Evolutionary conservation across 2,797 vertebrate genomes (phyloP), one percentile per base, ranked within the genome.

Genomic region (Poecilia gillii): DNA sequence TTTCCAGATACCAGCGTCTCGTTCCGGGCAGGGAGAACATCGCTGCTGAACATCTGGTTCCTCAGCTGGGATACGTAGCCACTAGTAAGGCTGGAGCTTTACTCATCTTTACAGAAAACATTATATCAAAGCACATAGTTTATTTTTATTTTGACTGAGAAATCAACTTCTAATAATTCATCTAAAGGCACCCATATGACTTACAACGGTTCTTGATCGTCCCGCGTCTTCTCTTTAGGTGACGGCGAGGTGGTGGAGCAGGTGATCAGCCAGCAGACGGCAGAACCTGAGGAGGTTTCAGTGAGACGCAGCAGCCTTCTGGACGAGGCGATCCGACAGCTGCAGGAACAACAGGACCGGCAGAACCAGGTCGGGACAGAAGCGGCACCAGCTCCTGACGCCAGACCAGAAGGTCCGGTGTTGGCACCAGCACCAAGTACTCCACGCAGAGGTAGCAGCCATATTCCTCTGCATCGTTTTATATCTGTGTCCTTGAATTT

Each of bases 161-260:
- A 55, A 70, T 53, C 43, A n/a, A 3, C 53, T 59, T 46, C 6
- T 16, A 47, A 16, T 25, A 9, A 76, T 39, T 68, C 64, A 25
- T 6, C 11, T 14, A 39, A n/a, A 12, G 41, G 25, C 5, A n/a
- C 23, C 12, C 43, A 0, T n/a, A 14, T 45, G 20, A 14, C n/a
- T 70, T 23, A 2, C 7, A 9, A 36, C 0, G 20, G 36, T 41
- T 33, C 53, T 36, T 33, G 4, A 1, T 72, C 3, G 78, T n/a
- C 33, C 5, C 68, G 20, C 78, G 9, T 82, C 62, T 57, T 78
- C 1, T 70, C 45, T 78, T 53, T 81, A 99, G 99, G 97, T 94
- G 98, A 99, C 33, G 99, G 99, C 3, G 98, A 99, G 87, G 97
- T 99, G 70, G 97, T 99, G 70, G 99, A 99, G 88, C 99, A 99